phyloP scores from a whole-genome alignment of 2,113 vertebrate genomes.

The Maccullochella peelii region DNA sequence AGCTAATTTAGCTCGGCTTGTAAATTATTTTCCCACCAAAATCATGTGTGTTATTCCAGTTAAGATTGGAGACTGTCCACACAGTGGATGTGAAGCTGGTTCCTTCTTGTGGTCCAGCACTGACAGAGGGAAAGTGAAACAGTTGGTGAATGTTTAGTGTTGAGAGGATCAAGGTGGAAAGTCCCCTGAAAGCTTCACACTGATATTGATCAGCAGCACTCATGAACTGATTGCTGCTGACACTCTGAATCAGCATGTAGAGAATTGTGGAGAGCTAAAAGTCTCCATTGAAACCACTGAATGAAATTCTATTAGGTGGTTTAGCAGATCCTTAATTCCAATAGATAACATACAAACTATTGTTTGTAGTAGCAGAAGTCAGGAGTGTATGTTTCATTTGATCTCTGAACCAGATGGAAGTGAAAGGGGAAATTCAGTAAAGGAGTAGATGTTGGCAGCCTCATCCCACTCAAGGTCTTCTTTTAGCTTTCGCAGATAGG shows the following conservation, averaged over 20 bases:
- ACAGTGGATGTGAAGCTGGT: slow-evolving; percentile 2
- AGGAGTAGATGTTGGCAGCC: not conserved
- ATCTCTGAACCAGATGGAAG: slow-evolving; percentile 17
- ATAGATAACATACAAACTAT: not conserved
- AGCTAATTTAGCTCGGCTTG: not conserved
- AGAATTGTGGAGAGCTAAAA: not conserved
- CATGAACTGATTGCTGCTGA: no score
- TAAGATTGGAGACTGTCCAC: not conserved
- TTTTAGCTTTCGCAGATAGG: slow-evolving; percentile 12
- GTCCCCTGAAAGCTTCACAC: slow-evolving; percentile 2
- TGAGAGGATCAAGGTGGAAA: slow-evolving; percentile 8
- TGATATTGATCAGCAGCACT: not conserved
- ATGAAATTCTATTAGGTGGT: not conserved
- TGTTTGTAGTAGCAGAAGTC: slow-evolving; percentile 6
- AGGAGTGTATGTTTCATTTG: not conserved
- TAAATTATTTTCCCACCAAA: not conserved
- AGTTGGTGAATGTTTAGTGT: not conserved
- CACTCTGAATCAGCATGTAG: not conserved
- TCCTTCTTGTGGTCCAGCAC: slow-evolving; percentile 16
- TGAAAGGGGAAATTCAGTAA: not conserved
- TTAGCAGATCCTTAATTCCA: not conserved
- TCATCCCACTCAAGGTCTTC: not conserved
- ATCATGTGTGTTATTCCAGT: not conserved
- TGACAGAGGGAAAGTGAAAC: slow-evolving; percentile 28
- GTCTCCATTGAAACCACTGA: not conserved